Conservation (phyloP, 1,140 invertebrate genomes). For the Chironomus tepperi region DNA sequence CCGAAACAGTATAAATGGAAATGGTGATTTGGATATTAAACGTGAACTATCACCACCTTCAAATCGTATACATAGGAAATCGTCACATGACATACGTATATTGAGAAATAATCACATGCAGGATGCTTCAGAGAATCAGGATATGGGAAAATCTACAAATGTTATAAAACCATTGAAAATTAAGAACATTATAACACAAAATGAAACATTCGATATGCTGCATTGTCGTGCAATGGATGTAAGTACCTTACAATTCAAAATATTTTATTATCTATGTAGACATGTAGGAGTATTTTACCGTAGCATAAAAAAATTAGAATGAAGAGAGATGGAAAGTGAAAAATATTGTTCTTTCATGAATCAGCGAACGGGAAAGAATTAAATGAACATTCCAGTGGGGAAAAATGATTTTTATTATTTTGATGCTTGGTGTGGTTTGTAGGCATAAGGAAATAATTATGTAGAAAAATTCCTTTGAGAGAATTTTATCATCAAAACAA, state of each 20-base stretch:
- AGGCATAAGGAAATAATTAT: no score
- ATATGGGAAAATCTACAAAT: conserved; percentile 27
- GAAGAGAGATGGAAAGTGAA: no score
- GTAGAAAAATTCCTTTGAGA: no score
- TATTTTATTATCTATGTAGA: no score
- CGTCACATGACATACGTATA: conserved; percentile 31
- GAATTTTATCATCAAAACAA: no score
- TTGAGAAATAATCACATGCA: conserved; percentile 27
- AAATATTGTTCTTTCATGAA: no score
- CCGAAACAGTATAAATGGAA: background rate
- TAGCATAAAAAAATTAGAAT: no score
- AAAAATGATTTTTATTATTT: no score
- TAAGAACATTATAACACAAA: conserved; percentile 49
- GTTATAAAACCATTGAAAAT: conserved; percentile 45
- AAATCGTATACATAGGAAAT: conserved; percentile 38
- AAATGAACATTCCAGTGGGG: no score
- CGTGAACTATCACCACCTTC: conserved; percentile 38
- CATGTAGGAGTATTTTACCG: no score
- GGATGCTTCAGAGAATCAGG: conserved; percentile 29
- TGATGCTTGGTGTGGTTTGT: no score
- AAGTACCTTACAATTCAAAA: conserved; percentile 28
- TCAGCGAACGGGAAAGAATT: no score
- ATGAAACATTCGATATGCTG: conserved; percentile 52
- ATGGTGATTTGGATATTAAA: background rate
- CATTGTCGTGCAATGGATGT: conserved; percentile 48